Percentiles rank a stretch among this genome's conserved stretches.
Conservation (phyloP, 2,113 vertebrate species). For the Festucalex cinctus region DNA sequence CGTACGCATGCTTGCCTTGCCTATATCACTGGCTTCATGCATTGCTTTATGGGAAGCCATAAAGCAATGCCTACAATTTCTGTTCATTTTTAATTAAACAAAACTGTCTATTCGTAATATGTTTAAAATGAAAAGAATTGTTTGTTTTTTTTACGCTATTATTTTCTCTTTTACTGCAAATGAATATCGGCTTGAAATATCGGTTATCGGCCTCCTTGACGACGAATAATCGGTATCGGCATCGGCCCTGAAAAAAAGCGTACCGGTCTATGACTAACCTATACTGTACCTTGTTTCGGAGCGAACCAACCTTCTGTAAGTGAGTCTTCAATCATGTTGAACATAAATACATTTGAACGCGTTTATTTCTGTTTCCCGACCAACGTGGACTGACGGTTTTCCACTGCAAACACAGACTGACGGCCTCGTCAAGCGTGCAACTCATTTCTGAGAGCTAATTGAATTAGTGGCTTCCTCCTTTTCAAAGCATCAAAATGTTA, state of each 20-base stretch:
- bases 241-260: no score
- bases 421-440: slow-evolving; percentile 1
- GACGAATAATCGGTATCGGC: no score
- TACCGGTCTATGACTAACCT: no score
- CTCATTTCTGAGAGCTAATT: slow-evolving; percentile 26
- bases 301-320: background rate
- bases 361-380: slow-evolving; percentile 36
- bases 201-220: no score
- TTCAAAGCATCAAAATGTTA: slow-evolving; percentile 15
- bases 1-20: slow-evolving; percentile 27
- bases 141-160: no score
- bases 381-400: slow-evolving; percentile 17
- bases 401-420: slow-evolving; percentile 22
- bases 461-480: slow-evolving; percentile 30
- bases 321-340: slow-evolving; percentile 26
- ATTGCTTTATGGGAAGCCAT: slow-evolving; percentile 8
- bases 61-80: no score
- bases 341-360: slow-evolving; percentile 31
- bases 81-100: no score
- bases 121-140: no score
- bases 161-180: no score
- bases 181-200: no score
- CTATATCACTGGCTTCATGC: background rate
- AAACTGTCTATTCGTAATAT: no score
- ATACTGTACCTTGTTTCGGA: background rate